A percentile compares a stretch with the other conserved stretches of the same genome.
Conservation (phyloP, 2,888 invertebrate genomes). For the Chalcis sispes region DNA sequence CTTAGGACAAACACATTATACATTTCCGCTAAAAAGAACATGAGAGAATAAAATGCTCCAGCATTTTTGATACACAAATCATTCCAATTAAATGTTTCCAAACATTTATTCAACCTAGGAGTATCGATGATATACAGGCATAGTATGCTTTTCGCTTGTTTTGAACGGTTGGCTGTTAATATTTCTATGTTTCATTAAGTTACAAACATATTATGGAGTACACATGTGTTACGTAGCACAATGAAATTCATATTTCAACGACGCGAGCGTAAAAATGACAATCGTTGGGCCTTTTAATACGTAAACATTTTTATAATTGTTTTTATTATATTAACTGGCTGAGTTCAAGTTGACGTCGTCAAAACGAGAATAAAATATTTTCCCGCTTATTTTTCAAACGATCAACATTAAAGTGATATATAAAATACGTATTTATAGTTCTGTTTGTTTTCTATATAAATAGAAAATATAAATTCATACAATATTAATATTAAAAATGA, state of each 20-base stretch:
- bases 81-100: constrained; percentile 61
- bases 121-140: constrained; percentile 69
- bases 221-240: constrained; percentile 63
- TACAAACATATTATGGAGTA: constrained; percentile 66
- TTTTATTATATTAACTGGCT: not conserved
- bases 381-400: not conserved
- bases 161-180: constrained; percentile 56
- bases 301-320: constrained; percentile 9
- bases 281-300: constrained; percentile 37
- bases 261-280: constrained; percentile 33
- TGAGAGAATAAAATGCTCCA: constrained; percentile 30
- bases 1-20: constrained; percentile 20
- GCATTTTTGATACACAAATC: constrained; percentile 23
- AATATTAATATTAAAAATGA: constrained; percentile 12
- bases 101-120: constrained; percentile 73
- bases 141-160: constrained; percentile 53
- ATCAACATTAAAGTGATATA: constrained; percentile 3
- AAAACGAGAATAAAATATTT: constrained; percentile 1
- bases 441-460: constrained; percentile 23
- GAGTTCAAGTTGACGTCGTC: constrained; percentile 5
- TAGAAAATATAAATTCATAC: constrained; percentile 39
- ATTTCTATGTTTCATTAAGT: constrained; percentile 51
- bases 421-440: constrained; percentile 18
- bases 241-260: constrained; percentile 50
- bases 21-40: constrained; percentile 24